A percentile compares a stretch with the other conserved stretches of the same genome.
Evolutionary conservation across 2,113 vertebrate species (phyloP).

Genomic region (Proteles cristata): DNA sequence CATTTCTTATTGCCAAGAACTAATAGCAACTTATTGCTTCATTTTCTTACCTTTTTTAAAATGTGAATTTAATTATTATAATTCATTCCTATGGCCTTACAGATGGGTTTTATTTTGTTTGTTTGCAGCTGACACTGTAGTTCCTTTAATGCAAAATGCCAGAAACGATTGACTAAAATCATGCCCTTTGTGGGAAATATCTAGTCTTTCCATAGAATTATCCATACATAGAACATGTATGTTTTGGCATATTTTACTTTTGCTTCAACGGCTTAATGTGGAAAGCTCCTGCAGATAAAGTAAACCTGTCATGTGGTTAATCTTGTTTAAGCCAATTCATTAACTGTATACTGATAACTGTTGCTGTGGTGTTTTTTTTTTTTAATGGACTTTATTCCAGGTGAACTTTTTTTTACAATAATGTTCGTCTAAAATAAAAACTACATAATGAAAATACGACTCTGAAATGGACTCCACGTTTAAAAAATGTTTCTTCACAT

Average conservation of each 20-base stretch:
- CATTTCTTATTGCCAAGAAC: slow-evolving; percentile 79
- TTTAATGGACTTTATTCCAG: slow-evolving; percentile 86
- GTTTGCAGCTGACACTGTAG: slow-evolving; percentile 79
- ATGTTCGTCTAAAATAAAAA: slow-evolving; percentile 91
- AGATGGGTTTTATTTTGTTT: slow-evolving; percentile 77
- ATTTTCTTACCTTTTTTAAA: slow-evolving; percentile 74
- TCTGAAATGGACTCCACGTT: slow-evolving; percentile 66
- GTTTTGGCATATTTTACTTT: slow-evolving; percentile 83
- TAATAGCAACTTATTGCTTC: slow-evolving; percentile 71
- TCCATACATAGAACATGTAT: slow-evolving; percentile 72
- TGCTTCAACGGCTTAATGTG: slow-evolving; percentile 79
- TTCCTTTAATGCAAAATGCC: slow-evolving; percentile 82
- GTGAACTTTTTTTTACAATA: slow-evolving; percentile 89
- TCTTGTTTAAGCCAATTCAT: slow-evolving; percentile 84
- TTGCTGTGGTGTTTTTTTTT: slow-evolving; percentile 79
- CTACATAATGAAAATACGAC: slow-evolving; percentile 85
- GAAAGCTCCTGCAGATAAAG: slow-evolving; percentile 83
- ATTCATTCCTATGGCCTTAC: slow-evolving; percentile 87
- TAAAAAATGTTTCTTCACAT: slow-evolving; percentile 24
- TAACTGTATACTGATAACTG: slow-evolving; percentile 87
- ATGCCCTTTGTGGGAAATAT: slow-evolving; percentile 73
- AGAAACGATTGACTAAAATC: slow-evolving; percentile 80
- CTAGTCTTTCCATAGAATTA: slow-evolving; percentile 81
- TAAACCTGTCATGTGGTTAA: slow-evolving; percentile 84
- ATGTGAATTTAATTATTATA: slow-evolving; percentile 77